Percentiles rank a stretch among this genome's conserved stretches.
Evolutionary conservation across 2,797 vertebrate genomes (phyloP).

Genomic region (Chiroxiphia lanceolata): DNA sequence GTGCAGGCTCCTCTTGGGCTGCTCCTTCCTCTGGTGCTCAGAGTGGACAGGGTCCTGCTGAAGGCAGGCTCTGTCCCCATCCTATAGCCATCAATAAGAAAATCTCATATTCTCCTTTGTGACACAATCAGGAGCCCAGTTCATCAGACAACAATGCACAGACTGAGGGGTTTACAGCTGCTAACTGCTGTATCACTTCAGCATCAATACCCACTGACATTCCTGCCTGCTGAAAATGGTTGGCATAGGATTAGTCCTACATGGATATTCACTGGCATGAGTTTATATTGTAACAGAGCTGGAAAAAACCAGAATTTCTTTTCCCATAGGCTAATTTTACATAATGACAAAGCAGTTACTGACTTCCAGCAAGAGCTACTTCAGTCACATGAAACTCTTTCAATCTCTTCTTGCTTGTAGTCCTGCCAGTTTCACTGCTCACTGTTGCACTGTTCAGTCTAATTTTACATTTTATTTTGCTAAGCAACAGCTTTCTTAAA

Average conservation of each 20-base stretch:
- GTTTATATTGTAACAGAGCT: not conserved
- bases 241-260: not conserved
- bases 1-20: not conserved
- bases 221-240: not conserved
- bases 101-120: not conserved
- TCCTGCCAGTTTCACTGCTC: not conserved
- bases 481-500: conserved; percentile 13
- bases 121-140: not conserved
- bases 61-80: not conserved
- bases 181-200: not conserved
- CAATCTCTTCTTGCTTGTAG: not conserved
- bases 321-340: not conserved
- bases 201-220: not conserved
- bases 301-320: not conserved
- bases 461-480: conserved; percentile 4
- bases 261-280: not conserved
- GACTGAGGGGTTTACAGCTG: not conserved
- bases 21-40: not conserved
- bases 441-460: not conserved
- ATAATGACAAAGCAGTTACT: not conserved
- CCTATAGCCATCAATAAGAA: not conserved
- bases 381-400: not conserved
- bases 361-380: not conserved
- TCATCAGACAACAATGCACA: not conserved
- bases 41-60: fast-evolving